Evolutionary conservation across 1,140 invertebrate genomes (phyloP).

Genomic region (Epicauta chinensis): DNA sequence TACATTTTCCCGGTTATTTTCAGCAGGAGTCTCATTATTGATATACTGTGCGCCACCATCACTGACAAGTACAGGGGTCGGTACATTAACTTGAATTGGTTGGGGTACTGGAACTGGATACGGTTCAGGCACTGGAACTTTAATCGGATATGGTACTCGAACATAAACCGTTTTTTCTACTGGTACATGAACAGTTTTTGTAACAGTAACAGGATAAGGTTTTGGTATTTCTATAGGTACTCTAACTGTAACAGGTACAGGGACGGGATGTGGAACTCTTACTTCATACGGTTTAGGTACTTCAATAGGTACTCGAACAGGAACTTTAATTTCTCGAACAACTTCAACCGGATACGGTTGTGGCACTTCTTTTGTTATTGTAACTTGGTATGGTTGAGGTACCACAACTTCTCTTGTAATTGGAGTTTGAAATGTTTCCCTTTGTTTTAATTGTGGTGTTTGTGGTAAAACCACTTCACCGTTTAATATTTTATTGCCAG

Average conservation of each 20-base stretch:
- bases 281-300: conserved; percentile 37
- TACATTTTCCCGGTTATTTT: conserved; percentile 5
- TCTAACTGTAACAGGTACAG: conserved; percentile 32
- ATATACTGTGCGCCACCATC: too few relatives aligned
- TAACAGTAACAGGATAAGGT: conserved; percentile 24
- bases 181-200: conserved; percentile 24
- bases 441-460: too few relatives aligned
- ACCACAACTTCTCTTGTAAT: background rate
- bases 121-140: conserved; percentile 13
- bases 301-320: conserved; percentile 25
- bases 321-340: conserved; percentile 5
- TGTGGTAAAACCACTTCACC: too few relatives aligned
- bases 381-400: conserved; percentile 2
- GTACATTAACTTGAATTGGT: conserved; percentile 21
- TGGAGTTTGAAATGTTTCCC: too few relatives aligned
- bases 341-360: conserved; percentile 20
- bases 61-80: conserved; percentile 19
- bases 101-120: conserved; percentile 19
- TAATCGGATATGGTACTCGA: conserved; percentile 19
- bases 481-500: too few relatives aligned
- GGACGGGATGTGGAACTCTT: conserved; percentile 23
- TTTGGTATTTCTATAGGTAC: conserved; percentile 22
- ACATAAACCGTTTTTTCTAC: conserved; percentile 30
- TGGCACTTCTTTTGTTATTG: background rate
- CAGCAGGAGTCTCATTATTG: conserved; percentile 10